A percentile compares a stretch with the other conserved stretches of the same genome.
phyloP scores from a whole-genome alignment of 1,140 invertebrate species.

The Drosophila tristis region DNA sequence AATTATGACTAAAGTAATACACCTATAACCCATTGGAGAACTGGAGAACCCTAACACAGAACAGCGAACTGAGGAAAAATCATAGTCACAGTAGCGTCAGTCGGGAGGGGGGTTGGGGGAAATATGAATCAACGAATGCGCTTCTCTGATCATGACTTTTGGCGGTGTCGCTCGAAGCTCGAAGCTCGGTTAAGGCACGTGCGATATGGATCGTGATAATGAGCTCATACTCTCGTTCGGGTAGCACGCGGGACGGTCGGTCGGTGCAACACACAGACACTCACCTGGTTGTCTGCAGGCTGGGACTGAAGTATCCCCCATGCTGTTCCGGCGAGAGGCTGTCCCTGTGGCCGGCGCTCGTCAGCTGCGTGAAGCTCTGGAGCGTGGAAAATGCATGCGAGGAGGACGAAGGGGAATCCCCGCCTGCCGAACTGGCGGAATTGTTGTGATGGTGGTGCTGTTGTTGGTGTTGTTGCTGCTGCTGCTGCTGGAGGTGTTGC shows the following conservation, averaged over 20 bases:
- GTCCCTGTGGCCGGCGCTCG: constrained; percentile 65
- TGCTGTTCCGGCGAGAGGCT: constrained; percentile 73
- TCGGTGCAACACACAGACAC: constrained; percentile 26
- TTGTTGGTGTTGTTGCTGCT: constrained; percentile 24
- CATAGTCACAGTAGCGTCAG: constrained; percentile 34
- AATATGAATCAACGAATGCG: constrained; percentile 68
- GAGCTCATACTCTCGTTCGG: constrained; percentile 45
- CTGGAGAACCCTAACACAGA: constrained; percentile 48
- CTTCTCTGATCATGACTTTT: constrained; percentile 73
- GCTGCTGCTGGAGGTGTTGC: constrained; percentile 36
- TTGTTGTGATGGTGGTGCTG: constrained; percentile 68
- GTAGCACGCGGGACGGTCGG: constrained; percentile 1
- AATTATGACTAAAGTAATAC: constrained; percentile 7
- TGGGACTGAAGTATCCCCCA: constrained; percentile 64
- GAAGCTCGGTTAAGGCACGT: constrained; percentile 71
- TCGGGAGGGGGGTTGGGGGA: neutral
- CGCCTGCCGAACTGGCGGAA: constrained; percentile 73
- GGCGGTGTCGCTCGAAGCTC: constrained; percentile 42
- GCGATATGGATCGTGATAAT: constrained; percentile 59
- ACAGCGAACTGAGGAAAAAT: constrained; percentile 38
- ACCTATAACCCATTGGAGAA: neutral
- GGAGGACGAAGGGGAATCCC: constrained; percentile 75
- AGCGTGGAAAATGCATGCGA: constrained; percentile 61
- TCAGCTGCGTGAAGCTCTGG: constrained; percentile 81
- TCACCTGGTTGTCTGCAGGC: constrained; percentile 72